These are phyloP conservation scores for Sycobia sp. DNA, from an alignment of 1,140 invertebrate species.

Conservation along the genomic window DNA sequence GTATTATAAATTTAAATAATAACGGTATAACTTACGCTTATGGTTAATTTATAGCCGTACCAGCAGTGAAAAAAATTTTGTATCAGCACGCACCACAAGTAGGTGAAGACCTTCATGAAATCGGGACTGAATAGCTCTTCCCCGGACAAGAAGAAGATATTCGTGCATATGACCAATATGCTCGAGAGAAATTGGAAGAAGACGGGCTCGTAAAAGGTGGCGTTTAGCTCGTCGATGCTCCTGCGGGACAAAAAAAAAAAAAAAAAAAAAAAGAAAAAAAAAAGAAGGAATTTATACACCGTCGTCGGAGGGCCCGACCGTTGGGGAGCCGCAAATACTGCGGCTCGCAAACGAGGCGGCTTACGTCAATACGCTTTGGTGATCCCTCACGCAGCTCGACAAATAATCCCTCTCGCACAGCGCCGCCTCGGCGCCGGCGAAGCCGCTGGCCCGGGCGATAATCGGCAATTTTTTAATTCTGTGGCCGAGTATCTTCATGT, in stretches of 20 bases:
- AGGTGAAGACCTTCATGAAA: conserved; percentile 13
- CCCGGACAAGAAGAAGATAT: conserved; percentile 32
- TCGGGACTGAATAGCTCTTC: neutral
- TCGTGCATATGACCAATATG: conserved; percentile 33
- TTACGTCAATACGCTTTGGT: conserved; percentile 39
- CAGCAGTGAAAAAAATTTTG: conserved; percentile 43
- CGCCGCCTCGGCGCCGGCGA: neutral
- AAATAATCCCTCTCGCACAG: neutral
- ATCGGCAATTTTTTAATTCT: conserved; percentile 12
- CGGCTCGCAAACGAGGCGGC: too few relatives aligned
- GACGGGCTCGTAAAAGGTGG: conserved; percentile 30
- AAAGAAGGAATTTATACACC: too few relatives aligned
- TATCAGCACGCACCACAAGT: conserved; percentile 32
- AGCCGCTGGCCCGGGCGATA: neutral
- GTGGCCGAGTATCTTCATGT: conserved; percentile 37
- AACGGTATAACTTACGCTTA: conserved; percentile 37
- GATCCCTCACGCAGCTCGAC: conserved; percentile 32
- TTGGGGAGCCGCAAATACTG: too few relatives aligned
- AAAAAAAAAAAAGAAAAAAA: too few relatives aligned
- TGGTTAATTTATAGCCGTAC: conserved; percentile 36
- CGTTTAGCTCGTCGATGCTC: conserved; percentile 31
- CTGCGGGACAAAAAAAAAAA: too few relatives aligned
- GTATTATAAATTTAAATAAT: too few relatives aligned
- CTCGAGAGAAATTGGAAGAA: conserved; percentile 38
- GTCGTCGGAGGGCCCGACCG: too few relatives aligned